Base-by-base conservation (phyloP, 2,888 invertebrate species). In the Stegana nigrithorax region DNA sequence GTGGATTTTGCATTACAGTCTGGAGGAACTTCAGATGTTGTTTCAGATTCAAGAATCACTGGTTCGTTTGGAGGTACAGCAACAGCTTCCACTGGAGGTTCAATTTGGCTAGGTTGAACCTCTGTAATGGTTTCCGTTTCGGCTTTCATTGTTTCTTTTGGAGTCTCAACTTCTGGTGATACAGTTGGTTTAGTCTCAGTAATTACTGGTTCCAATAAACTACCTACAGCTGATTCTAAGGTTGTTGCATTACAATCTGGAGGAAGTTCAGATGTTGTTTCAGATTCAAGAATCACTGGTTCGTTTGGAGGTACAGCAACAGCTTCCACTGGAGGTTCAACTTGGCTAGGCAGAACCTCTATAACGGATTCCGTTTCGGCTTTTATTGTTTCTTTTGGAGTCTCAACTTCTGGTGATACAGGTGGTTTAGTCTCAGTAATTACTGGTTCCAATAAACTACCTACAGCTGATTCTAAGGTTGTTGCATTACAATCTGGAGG, bases 181-280 rank as follows among this genome's bases (percentile, higher is more conserved):
- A 23, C 53, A 21, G 53, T 14, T 63, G 17, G 26, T 5, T 6
- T 39, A 27, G 64, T 7, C 26, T n/a, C 39, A n/a, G n/a, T n/a
- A n/a, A n/a, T n/a, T n/a, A n/a, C n/a, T n/a, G n/a, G n/a, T n/a
- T n/a, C n/a, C n/a, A n/a, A n/a, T n/a, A n/a, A n/a, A n/a, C n/a
- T n/a, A n/a, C n/a, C n/a, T n/a, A n/a, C n/a, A n/a, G n/a, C 47
- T 27, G 6, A 25, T 26, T 17, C 12, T 25, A 3, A 10, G 12
- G 12, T 47, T 44, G 25, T 1, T 14, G 8, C 14, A 44, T 12
- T n/a, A 27, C 14, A n/a, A 45, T 19, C 42, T 27, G 17, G 44
- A 7, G 27, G 23, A 19, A 36, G 39, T 10, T 45, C 14, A 21
- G 17, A 14, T 0, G 14, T 45, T 32, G 19, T 2, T 44, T 26